Base-by-base conservation (phyloP, 2,888 invertebrate genomes). In the Hofmannophila pseudospretella region DNA sequence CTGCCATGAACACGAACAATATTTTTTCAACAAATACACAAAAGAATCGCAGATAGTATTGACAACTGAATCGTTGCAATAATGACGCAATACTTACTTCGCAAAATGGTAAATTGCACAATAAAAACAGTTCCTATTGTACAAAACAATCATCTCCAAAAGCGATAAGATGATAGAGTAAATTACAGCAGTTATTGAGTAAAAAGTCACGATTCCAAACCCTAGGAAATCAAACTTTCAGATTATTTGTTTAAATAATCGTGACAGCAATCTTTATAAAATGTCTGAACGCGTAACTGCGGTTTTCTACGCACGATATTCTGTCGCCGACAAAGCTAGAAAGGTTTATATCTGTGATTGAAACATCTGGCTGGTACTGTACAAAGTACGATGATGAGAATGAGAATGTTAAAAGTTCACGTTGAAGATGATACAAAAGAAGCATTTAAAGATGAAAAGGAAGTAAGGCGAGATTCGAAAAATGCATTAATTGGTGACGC, bases 401-500 rank as follows among this genome's bases (percentile, higher is more conserved):
- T n/a, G n/a, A n/a, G n/a, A n/a, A n/a, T 16, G 16, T 16, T 16
- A 16, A 16, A 16, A 16, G 16, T 16, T 5, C 23, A 5, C 8
- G 2, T 23, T 5, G 39, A 38, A 30, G 36, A 33, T 31, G 27
- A 32, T 33, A 43, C 39, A 42, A 45, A 45, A 41, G 41, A 47
- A 45, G 34, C 32, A 44, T 47, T 50, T 41, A 39, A 49, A 49
- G 39, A 45, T 44, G 32, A 41, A 46, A 49, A 46, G 41, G 34
- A 41, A 47, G 45, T 47, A 44, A 51, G 35, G 26, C 45, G 51
- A 52, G 52, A 58, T 51, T 55, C 44, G 54, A 65, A 72, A 75
- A 76, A 75, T 69, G 58, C 74, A 66, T 77, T 81, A 81, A 81
- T 81, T 81, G 73, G 75, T 71, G 66, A 54, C 59, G 61, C 42